phyloP scores from a whole-genome alignment of 2,888 invertebrate genomes.

The Dascillus cervinus region DNA sequence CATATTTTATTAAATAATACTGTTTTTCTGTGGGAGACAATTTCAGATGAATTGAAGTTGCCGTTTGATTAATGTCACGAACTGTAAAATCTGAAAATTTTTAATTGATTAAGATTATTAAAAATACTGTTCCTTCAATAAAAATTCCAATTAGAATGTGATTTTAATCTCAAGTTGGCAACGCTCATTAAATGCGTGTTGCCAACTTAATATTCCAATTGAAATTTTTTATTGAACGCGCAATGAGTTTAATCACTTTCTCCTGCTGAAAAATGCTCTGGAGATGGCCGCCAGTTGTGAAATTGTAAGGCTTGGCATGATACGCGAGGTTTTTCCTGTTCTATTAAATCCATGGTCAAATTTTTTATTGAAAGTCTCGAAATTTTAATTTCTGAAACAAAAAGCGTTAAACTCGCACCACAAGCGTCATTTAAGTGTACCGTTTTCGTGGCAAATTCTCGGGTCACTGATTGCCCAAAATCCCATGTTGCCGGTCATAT shows the following conservation, averaged over 20 bases:
- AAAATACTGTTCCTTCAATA: too few relatives aligned
- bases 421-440: slow-evolving; percentile 23
- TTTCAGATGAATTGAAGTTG: too few relatives aligned
- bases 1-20: too few relatives aligned
- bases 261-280: slow-evolving; percentile 6
- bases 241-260: slow-evolving; percentile 7
- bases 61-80: too few relatives aligned
- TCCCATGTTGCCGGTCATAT: slow-evolving; percentile 14
- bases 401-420: neutral
- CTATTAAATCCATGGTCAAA: neutral
- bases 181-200: too few relatives aligned
- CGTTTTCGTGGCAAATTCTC: slow-evolving; percentile 34
- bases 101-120: too few relatives aligned
- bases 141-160: too few relatives aligned
- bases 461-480: slow-evolving; percentile 38
- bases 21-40: too few relatives aligned
- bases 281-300: slow-evolving; percentile 17
- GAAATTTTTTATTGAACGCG: too few relatives aligned
- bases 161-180: too few relatives aligned
- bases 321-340: slow-evolving; percentile 6
- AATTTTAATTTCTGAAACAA: slow-evolving; percentile 11
- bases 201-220: too few relatives aligned
- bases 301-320: slow-evolving; percentile 16
- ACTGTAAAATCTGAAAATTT: too few relatives aligned
- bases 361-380: slow-evolving; percentile 5